phyloP scores from a whole-genome alignment of 1,140 invertebrate genomes.

The Riptortus pedestris region DNA sequence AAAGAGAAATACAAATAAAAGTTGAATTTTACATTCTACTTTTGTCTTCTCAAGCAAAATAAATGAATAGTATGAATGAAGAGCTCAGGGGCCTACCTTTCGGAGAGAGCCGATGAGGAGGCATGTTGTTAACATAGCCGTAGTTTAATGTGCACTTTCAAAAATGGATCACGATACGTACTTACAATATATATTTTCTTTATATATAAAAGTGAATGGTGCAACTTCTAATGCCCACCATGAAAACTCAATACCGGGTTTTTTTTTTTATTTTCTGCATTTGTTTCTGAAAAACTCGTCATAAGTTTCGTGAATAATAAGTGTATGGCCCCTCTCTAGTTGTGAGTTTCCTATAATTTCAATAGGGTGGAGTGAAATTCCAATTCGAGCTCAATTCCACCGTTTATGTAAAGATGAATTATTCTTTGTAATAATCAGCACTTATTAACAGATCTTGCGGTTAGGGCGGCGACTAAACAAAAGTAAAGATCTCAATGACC shows the following conservation, averaged over 20 bases:
- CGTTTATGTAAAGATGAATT: no score
- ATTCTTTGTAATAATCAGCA: no score
- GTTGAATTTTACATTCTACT: background rate
- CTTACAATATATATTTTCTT: no score
- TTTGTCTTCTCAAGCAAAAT: background rate
- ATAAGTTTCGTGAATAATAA: slow-evolving; percentile 6
- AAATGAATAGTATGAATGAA: no score
- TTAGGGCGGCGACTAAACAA: background rate
- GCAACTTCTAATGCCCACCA: background rate
- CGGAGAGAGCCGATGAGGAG: no score
- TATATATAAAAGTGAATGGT: background rate
- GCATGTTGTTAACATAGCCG: no score
- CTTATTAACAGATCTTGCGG: slow-evolving; percentile 5
- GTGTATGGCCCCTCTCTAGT: slow-evolving; percentile 7
- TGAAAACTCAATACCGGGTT: background rate
- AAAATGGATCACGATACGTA: no score
- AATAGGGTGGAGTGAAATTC: background rate
- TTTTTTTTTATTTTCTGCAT: slow-evolving; percentile 1
- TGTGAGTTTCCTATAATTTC: background rate
- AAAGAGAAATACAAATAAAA: background rate
- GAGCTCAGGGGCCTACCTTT: no score
- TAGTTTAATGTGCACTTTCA: no score
- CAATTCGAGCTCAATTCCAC: no score
- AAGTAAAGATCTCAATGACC: background rate
- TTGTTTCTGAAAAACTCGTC: slow-evolving; percentile 5